Conservation (phyloP, 2,113 vertebrate species). For the Hippopotamus amphibius region DNA sequence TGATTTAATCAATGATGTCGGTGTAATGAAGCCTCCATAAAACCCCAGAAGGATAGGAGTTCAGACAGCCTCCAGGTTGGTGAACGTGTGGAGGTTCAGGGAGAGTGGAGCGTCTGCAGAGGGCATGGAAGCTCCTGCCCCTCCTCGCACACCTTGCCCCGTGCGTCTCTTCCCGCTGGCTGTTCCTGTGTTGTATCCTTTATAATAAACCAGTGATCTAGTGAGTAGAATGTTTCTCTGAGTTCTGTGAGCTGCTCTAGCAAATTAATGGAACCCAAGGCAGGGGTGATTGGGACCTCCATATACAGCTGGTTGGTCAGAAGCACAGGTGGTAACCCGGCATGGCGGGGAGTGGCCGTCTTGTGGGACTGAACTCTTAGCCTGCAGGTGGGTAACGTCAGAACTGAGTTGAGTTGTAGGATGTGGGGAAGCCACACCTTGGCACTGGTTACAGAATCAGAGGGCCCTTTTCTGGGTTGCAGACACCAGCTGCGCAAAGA, state of each 20-base stretch:
- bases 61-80: no score
- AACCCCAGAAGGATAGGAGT: neutral
- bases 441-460: neutral
- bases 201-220: neutral
- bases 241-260: neutral
- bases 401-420: neutral
- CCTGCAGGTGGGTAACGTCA: neutral
- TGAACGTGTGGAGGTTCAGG: neutral
- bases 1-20: neutral
- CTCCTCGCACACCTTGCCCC: neutral
- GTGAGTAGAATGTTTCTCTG: neutral
- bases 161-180: neutral
- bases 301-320: neutral
- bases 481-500: neutral
- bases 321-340: neutral
- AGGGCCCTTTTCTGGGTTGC: neutral
- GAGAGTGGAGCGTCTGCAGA: no score
- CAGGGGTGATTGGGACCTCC: neutral
- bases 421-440: neutral
- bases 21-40: no score
- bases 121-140: neutral
- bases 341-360: neutral
- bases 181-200: neutral
- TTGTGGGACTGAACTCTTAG: neutral
- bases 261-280: neutral